A percentile compares a stretch with the other conserved stretches of the same genome.
These are phyloP conservation scores for Bilobella aurantiaca DNA, from an alignment of 1,140 invertebrate species.

Conservation along the genomic window DNA sequence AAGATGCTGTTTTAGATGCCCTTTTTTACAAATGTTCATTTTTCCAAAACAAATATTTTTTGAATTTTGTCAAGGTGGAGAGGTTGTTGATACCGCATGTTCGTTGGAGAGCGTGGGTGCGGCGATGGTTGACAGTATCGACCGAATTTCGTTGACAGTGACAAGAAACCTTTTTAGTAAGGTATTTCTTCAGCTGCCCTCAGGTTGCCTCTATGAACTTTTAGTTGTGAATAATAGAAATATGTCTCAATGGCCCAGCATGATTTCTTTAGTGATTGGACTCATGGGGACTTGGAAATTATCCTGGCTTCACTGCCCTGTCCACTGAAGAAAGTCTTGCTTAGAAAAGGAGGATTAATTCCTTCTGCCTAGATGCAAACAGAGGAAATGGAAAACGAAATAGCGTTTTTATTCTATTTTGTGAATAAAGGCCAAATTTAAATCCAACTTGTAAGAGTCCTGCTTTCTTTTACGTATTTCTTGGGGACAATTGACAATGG, in stretches of 20 bases:
- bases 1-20: no score
- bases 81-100: not conserved
- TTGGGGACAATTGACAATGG: no score
- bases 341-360: constrained; percentile 33
- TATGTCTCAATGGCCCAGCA: constrained; percentile 26
- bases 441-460: not conserved
- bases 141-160: not conserved
- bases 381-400: not conserved
- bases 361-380: not conserved
- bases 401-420: constrained; percentile 7
- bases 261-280: constrained; percentile 27
- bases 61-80: no score
- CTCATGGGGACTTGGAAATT: not conserved
- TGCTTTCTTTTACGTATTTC: no score
- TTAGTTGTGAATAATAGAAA: not conserved
- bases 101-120: not conserved
- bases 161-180: not conserved
- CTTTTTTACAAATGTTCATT: no score
- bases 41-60: no score
- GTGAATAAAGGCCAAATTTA: not conserved
- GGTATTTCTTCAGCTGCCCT: not conserved
- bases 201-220: not conserved
- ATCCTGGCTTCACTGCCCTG: not conserved
- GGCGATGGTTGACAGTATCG: not conserved
- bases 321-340: constrained; percentile 21